Evolutionary conservation across 2,113 vertebrate species (phyloP), one percentile per base, ranked within the genome.

Genomic region (Verasper variegatus): DNA sequence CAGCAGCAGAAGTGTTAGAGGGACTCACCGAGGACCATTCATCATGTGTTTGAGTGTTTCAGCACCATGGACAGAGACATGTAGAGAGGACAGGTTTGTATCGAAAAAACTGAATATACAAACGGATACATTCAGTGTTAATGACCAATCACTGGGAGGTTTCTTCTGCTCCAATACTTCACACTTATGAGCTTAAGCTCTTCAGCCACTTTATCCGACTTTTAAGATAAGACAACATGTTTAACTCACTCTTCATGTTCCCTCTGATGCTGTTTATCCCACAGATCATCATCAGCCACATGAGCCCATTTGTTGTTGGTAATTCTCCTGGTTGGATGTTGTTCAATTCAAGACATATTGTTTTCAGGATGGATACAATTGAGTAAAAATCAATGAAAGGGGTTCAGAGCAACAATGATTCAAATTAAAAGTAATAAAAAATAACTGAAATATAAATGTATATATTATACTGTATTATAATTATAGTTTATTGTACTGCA

Each of bases 11-110:
- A n/a, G 17, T 47, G 20, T 62, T 2, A 8, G 45, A n/a, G 57
- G 18, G 1, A 49, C 5, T 63, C 11, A 24, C 20, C 55, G 9
- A 52, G 52, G 37, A 0, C 0, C 35, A 56, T 0, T 11, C 47
- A 61, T 37, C 56, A 21, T 49, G 14, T 57, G 68, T 35, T 42
- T 17, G 31, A 14, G 40, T 49, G 26, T 74, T 88, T 88, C 85
- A 91, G 85, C 69, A 89, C 85, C 87, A 81, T 18, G 87, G 87
- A 91, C 80, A 91, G 83, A 69, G 78, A 65, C 70, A 17, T 5
- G 20, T n/a, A 31, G 31, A 26, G 9, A 8, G 35, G 18, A 61
- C 20, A 26, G 27, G 24, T 21, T 31, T 31, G 31, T 6, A 31
- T 7, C 31, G 7, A 7, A 27, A 27, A 31, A 60, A 6, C 2